Percentiles rank a stretch among this genome's conserved stretches.
Conservation (phyloP, 1,140 invertebrate species). For the Lasioglossum albipes region DNA sequence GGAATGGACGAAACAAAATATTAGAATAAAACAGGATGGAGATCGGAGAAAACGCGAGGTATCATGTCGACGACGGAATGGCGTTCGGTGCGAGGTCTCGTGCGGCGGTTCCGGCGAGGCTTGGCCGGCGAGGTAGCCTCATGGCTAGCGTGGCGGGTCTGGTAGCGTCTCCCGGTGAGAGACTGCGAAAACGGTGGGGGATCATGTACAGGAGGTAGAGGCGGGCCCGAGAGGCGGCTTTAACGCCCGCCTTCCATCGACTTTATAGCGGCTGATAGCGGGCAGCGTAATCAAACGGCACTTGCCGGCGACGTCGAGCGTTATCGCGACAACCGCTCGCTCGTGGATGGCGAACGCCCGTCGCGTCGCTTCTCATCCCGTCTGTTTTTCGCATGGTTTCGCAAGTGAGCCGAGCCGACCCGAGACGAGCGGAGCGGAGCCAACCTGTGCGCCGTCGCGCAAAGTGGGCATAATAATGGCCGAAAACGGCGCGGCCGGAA, state of each 20-base stretch:
- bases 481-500: slow-evolving; percentile 30
- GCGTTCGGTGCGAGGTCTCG: slow-evolving; percentile 29
- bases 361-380: too few relatives aligned
- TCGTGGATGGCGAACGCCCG: not conserved
- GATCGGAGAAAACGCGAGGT: not conserved
- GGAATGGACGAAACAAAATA: too few relatives aligned
- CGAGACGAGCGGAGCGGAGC: too few relatives aligned
- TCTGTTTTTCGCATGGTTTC: too few relatives aligned
- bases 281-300: slow-evolving; percentile 69
- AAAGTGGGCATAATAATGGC: slow-evolving; percentile 39
- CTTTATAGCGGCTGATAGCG: slow-evolving; percentile 72
- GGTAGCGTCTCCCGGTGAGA: slow-evolving; percentile 58
- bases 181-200: slow-evolving; percentile 55
- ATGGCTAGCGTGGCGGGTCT: slow-evolving; percentile 53
- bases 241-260: slow-evolving; percentile 72
- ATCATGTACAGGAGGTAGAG: slow-evolving; percentile 68
- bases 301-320: slow-evolving; percentile 59
- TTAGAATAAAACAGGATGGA: slow-evolving; percentile 7
- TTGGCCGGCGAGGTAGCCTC: slow-evolving; percentile 39
- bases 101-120: slow-evolving; percentile 32
- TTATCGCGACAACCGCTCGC: slow-evolving; percentile 34
- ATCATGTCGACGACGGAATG: slow-evolving; percentile 36
- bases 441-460: slow-evolving; percentile 5
- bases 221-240: slow-evolving; percentile 75
- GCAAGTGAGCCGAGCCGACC: too few relatives aligned